Base-by-base conservation (phyloP, 2,888 invertebrate genomes). In the Oxyteleia sp. region DNA sequence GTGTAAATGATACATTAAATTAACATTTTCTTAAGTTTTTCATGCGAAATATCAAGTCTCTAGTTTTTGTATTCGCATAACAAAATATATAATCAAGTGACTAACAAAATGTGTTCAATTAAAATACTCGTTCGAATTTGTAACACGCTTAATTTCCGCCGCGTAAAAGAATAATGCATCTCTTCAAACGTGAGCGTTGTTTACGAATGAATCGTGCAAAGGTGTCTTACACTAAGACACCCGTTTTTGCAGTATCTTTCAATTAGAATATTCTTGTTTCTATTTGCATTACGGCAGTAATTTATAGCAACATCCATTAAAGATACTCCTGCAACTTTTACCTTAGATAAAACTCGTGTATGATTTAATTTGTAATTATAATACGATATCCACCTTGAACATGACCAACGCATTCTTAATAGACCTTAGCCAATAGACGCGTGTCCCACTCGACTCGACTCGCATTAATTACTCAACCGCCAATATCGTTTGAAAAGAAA, bases 321-420 rank as follows among this genome's bases (percentile, higher is more conserved):
- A 61, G 69, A 76, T 74, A 66, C 74, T 69, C 55, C 43, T 72
- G 72, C 72, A 68, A 72, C 78, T 82, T 78, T 82, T 82, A 82
- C 72, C 72, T 55, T 49, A 66, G 74, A 82, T 82, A 82, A 76
- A 81, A 71, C 82, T 82, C 38, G 76, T 43, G 71, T 82, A 82
- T 76, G 82, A 82, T 82, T 82, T 66, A 72, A 78, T 83, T 83
- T 83, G 78, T 83, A 83, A 83, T 83, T 83, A 78, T 78, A 83
- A 83, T 83, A 74, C 72, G 82, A 74, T 83, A 83, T 83, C 78
- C 74, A 83, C 82, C 82, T 83, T 83, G 82, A 83, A 83, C 82
- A 83, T 83, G 82, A 83, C 82, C 82, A 83, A 83, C 38, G 82
- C 68, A 82, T 82, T 78, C 76, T 72, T 78, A 82, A 82, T 82